Evolutionary conservation across 2,797 vertebrate genomes (phyloP).

Genomic region (Xenentodon cancila): DNA sequence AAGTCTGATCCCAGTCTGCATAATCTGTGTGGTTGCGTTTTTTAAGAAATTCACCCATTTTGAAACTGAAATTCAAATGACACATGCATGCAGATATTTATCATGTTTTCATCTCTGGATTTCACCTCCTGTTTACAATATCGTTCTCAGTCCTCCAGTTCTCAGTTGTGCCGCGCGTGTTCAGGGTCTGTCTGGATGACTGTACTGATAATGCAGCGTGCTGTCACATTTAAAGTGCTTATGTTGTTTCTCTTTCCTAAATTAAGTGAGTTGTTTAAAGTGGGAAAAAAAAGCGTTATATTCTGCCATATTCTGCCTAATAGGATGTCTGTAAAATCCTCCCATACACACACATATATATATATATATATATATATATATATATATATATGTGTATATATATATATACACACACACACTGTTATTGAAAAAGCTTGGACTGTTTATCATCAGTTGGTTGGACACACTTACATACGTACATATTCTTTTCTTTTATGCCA

Average conservation of each 20-base stretch:
- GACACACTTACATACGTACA: too few species aligned
- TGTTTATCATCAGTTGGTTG: too few species aligned
- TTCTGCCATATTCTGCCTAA: constrained; percentile 20
- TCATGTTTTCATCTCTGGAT: constrained; percentile 25
- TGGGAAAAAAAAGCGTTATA: too few species aligned
- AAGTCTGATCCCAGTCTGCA: background rate
- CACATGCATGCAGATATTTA: constrained; percentile 20
- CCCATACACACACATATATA: background rate
- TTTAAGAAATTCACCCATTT: constrained; percentile 9
- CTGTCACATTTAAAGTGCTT: too few species aligned
- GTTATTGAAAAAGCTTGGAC: background rate
- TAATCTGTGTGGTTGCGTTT: background rate
- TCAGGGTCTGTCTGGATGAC: background rate
- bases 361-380: too few species aligned
- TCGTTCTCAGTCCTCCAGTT: constrained; percentile 3
- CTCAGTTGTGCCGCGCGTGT: background rate
- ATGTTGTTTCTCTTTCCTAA: too few species aligned
- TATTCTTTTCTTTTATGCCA: background rate
- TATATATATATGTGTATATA: too few species aligned
- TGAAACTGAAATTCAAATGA: constrained; percentile 43
- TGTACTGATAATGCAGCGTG: background rate
- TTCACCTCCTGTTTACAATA: constrained; percentile 14
- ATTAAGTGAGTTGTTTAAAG: too few species aligned
- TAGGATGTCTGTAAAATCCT: constrained; percentile 10
- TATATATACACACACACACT: too few species aligned